Conservation (phyloP, 2,888 invertebrate genomes). For the Andricus curvator region DNA sequence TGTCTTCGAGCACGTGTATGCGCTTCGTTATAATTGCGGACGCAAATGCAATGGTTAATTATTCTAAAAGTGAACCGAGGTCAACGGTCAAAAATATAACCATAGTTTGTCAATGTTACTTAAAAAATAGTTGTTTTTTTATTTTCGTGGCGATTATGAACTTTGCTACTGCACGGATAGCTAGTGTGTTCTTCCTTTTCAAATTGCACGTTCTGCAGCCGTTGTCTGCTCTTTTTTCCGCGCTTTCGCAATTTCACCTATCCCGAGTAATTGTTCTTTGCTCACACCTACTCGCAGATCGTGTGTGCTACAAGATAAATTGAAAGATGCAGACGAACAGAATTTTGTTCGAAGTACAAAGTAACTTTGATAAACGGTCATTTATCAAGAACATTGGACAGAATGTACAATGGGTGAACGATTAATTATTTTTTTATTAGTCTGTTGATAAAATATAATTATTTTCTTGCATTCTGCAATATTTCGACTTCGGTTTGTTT, state of each 20-base stretch:
- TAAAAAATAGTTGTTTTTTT: not conserved
- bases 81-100: not conserved
- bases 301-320: not conserved
- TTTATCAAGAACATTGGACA: not conserved
- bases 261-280: not conserved
- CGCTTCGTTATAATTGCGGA: not conserved
- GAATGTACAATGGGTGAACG: not conserved
- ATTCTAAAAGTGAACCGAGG: not conserved
- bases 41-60: not conserved
- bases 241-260: conserved; percentile 2
- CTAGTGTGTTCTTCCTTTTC: not conserved
- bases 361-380: not conserved
- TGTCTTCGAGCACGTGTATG: not conserved
- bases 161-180: not conserved
- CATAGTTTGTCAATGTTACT: not conserved
- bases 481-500: not conserved
- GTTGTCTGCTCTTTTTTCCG: not conserved
- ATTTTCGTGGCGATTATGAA: not conserved
- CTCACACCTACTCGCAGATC: not conserved
- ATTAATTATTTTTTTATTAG: not conserved
- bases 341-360: conserved; percentile 1
- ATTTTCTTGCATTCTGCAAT: not conserved
- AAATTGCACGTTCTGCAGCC: not conserved
- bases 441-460: not conserved
- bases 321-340: not conserved